These are phyloP conservation scores for Phengaris alcon DNA, from an alignment of 2,888 invertebrate genomes.

Conservation along the genomic window DNA sequence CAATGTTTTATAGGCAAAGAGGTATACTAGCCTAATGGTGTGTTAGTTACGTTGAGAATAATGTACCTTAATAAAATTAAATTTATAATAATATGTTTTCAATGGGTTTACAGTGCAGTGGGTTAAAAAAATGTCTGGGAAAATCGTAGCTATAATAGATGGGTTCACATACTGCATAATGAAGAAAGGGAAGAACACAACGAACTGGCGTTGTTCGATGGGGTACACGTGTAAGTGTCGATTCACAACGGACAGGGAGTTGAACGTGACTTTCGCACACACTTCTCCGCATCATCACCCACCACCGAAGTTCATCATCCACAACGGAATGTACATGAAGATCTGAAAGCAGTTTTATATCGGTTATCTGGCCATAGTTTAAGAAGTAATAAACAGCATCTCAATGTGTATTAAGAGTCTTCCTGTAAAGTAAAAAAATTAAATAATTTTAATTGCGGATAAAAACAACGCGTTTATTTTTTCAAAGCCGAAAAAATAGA, in stretches of 20 bases:
- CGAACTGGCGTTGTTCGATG: conserved; percentile 43
- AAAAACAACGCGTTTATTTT: too few relatives aligned
- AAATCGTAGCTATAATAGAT: conserved; percentile 39
- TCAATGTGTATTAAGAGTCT: too few relatives aligned
- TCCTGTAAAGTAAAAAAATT: too few relatives aligned
- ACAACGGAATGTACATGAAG: conserved; percentile 29
- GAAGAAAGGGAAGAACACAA: conserved; percentile 33
- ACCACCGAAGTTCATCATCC: conserved; percentile 36
- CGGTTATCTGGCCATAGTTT: too few relatives aligned
- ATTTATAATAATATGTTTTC: background rate
- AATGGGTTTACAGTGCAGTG: conserved; percentile 38
- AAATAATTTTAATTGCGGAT: too few relatives aligned
- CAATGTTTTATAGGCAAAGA: too few relatives aligned
- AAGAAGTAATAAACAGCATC: too few relatives aligned
- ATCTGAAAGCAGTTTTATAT: conserved; percentile 30
- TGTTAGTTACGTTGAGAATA: too few relatives aligned
- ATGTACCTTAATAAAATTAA: too few relatives aligned
- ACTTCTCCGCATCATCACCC: conserved; percentile 34
- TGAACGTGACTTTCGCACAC: background rate
- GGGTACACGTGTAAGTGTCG: background rate
- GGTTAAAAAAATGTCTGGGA: conserved; percentile 38
- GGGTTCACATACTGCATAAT: conserved; percentile 48
- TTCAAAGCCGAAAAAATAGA: too few relatives aligned
- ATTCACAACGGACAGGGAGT: background rate
- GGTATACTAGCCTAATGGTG: too few relatives aligned